Evolutionary conservation across 2,797 vertebrate genomes (phyloP).

Genomic region (Chromobotia macracanthus): DNA sequence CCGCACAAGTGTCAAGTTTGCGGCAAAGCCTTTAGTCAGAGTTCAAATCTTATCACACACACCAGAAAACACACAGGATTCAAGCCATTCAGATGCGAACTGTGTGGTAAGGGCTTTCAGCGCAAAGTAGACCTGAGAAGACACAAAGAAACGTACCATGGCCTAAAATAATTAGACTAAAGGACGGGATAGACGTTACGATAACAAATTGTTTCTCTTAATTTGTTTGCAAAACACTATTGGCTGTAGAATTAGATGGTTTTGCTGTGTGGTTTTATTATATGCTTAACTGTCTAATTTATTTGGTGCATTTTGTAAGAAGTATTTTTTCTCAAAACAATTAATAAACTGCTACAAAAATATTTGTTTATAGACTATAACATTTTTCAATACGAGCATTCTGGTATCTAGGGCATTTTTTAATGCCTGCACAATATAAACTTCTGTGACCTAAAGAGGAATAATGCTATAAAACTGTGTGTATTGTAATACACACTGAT

Average conservation of each 20-base stretch:
- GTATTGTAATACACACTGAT: too few species aligned
- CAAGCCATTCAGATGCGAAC: constrained; percentile 95
- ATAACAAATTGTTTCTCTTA: background rate
- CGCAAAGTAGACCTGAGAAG: constrained; percentile 95
- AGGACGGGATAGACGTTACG: background rate
- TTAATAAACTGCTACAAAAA: constrained; percentile 10
- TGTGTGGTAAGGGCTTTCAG: constrained; percentile 96
- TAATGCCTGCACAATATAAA: too few species aligned
- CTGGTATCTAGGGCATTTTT: too few species aligned
- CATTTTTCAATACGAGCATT: background rate
- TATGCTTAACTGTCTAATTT: background rate
- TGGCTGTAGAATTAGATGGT: constrained; percentile 18
- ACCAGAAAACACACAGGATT: constrained; percentile 98
- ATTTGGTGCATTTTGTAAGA: background rate
- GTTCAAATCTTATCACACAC: constrained; percentile 99
- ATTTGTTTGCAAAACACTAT: constrained; percentile 39
- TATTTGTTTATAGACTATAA: too few species aligned
- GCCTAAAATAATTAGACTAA: constrained; percentile 79
- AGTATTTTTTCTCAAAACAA: background rate
- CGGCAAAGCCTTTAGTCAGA: constrained; percentile 98
- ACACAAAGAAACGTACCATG: constrained; percentile 95
- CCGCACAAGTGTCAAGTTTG: constrained; percentile 99
- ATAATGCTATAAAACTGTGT: too few species aligned
- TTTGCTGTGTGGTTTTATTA: constrained; percentile 23
- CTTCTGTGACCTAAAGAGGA: too few species aligned